Percentiles rank a stretch among this genome's conserved stretches.
Conservation (phyloP, 2,888 invertebrate species). For the Cephus pulcher region DNA sequence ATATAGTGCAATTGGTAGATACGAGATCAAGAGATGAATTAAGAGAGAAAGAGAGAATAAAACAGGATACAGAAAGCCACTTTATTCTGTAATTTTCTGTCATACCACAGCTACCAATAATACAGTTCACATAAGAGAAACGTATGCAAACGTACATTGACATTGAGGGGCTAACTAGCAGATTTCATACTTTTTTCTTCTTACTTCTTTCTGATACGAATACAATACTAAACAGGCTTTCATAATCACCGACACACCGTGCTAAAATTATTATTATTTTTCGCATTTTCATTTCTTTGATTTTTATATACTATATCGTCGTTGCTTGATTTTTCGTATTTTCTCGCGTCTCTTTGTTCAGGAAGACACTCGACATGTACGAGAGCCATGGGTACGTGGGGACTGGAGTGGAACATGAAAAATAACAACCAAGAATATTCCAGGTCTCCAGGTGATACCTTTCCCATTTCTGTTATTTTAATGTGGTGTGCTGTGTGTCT, state of each 20-base stretch:
- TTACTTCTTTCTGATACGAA: slow-evolving; percentile 37
- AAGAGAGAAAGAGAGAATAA: slow-evolving; percentile 23
- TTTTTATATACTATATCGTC: slow-evolving; percentile 8
- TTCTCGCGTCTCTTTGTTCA: slow-evolving; percentile 19
- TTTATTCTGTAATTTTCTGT: slow-evolving; percentile 54
- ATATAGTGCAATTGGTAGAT: not conserved
- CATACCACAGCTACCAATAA: slow-evolving; percentile 54
- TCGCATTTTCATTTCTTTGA: slow-evolving; percentile 18
- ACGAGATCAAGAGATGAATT: slow-evolving; percentile 20
- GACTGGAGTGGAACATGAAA: not conserved
- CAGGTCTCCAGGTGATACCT: not conserved
- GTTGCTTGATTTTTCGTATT: slow-evolving; percentile 19
- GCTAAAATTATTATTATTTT: slow-evolving; percentile 21
- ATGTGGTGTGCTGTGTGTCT: not conserved
- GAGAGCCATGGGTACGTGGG: not conserved
- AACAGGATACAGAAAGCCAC: slow-evolving; percentile 51
- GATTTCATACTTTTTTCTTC: slow-evolving; percentile 27
- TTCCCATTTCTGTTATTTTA: not conserved
- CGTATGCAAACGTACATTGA: slow-evolving; percentile 58
- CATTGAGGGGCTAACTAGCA: slow-evolving; percentile 53
- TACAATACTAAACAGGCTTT: slow-evolving; percentile 42
- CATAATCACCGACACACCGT: slow-evolving; percentile 34
- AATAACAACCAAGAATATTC: not conserved
- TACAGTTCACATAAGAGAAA: slow-evolving; percentile 54
- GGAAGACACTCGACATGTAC: slow-evolving; percentile 15